phyloP scores from a whole-genome alignment of 2,888 invertebrate species.

The Patella ulyssiponensis region DNA sequence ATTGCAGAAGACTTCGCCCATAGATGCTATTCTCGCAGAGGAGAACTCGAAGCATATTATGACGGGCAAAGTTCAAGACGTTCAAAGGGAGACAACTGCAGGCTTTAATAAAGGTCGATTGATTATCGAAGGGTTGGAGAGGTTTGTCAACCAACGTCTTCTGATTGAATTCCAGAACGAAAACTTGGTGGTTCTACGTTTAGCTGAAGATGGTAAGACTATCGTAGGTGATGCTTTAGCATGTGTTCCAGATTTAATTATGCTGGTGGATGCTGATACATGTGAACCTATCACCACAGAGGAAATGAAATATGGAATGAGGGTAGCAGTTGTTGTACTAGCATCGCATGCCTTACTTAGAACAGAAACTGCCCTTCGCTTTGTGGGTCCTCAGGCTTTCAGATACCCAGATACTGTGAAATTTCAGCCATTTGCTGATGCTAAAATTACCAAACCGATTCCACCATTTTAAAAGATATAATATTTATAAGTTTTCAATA shows the following conservation, averaged over 20 bases:
- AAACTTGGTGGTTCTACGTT: constrained; percentile 54
- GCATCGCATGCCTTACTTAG: constrained; percentile 49
- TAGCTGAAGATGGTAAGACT: constrained; percentile 17
- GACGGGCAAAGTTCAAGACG: constrained; percentile 60
- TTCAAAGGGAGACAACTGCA: constrained; percentile 54
- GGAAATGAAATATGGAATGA: constrained; percentile 61
- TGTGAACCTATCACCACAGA: constrained; percentile 65
- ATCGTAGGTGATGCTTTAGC: constrained; percentile 41
- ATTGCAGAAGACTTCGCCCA: constrained; percentile 45
- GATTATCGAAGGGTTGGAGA: constrained; percentile 36
- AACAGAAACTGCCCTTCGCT: constrained; percentile 48
- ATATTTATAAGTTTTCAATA: too few relatives aligned
- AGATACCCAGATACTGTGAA: constrained; percentile 47
- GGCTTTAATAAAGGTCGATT: constrained; percentile 60
- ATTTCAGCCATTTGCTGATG: constrained; percentile 40
- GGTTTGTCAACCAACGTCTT: constrained; percentile 37
- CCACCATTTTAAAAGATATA: constrained; percentile 23
- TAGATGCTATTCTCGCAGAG: constrained; percentile 50
- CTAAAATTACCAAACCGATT: constrained; percentile 32
- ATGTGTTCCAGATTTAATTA: constrained; percentile 64
- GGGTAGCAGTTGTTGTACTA: constrained; percentile 60
- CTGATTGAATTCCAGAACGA: constrained; percentile 67
- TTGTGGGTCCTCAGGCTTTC: constrained; percentile 63
- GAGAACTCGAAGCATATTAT: constrained; percentile 50
- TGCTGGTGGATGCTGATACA: constrained; percentile 58